Evolutionary conservation across 1,140 invertebrate genomes (phyloP).

Genomic region (Odontomachus brunneus): DNA sequence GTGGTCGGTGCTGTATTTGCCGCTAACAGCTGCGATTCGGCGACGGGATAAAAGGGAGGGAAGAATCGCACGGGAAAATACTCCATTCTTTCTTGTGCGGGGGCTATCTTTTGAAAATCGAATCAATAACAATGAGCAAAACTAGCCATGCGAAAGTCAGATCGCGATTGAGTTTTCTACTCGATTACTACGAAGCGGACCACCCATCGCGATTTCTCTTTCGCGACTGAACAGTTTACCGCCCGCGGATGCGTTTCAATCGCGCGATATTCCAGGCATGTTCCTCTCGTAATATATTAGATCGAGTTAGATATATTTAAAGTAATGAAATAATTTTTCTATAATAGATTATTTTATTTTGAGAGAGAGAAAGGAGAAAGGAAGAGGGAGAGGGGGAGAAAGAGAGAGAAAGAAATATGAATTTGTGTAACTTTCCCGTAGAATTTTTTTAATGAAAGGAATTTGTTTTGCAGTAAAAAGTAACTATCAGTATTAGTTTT

Average conservation of each 20-base stretch:
- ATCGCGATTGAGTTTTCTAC: constrained; percentile 76
- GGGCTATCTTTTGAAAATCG: constrained; percentile 65
- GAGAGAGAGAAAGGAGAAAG: too few species aligned
- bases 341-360: not conserved
- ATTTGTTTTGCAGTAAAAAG: too few species aligned
- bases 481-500: too few species aligned
- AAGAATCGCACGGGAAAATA: constrained; percentile 30
- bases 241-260: constrained; percentile 55
- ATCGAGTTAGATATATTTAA: constrained; percentile 5
- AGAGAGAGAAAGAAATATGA: not conserved
- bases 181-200: constrained; percentile 70
- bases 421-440: too few species aligned
- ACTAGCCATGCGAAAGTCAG: constrained; percentile 72
- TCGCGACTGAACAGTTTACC: constrained; percentile 51
- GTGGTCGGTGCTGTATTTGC: not conserved
- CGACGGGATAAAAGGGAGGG: not conserved
- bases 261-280: not conserved
- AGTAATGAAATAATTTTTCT: not conserved
- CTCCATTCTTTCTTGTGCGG: constrained; percentile 53
- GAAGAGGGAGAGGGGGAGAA: too few species aligned
- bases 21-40: constrained; percentile 29
- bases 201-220: constrained; percentile 71
- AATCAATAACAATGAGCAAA: constrained; percentile 73
- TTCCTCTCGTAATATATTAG: constrained; percentile 8
- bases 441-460: too few species aligned